Percentiles rank a stretch among this genome's conserved stretches.
Conservation (phyloP, 2,797 vertebrate species). For the Arnoldichthys spilopterus region DNA sequence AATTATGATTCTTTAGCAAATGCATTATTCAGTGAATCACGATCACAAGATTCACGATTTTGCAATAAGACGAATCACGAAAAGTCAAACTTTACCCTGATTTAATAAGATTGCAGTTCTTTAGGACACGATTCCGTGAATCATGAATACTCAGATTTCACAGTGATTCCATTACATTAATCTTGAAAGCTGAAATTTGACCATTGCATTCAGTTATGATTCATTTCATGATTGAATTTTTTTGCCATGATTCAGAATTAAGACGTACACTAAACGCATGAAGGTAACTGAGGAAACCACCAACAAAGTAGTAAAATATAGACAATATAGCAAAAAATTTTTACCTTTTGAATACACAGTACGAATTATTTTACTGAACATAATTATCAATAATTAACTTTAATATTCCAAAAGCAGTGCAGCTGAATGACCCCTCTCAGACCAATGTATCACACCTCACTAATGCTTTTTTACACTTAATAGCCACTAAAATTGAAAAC, state of each 20-base stretch:
- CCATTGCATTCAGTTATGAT: neutral
- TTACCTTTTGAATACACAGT: too few relatives aligned
- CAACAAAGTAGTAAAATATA: too few relatives aligned
- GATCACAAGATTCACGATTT: too few relatives aligned
- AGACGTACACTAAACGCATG: neutral
- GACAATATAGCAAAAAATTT: too few relatives aligned
- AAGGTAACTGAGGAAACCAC: neutral
- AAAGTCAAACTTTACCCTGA: too few relatives aligned
- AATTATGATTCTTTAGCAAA: neutral
- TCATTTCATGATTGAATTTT: neutral
- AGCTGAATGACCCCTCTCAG: neutral
- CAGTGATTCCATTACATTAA: neutral
- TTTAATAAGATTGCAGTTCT: neutral
- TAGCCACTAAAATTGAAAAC: conserved; percentile 18
- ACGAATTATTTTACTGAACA: too few relatives aligned
- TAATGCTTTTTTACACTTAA: neutral
- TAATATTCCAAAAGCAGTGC: neutral
- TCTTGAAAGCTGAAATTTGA: neutral
- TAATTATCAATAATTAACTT: too few relatives aligned
- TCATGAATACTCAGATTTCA: neutral
- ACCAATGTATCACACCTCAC: neutral
- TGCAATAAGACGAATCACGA: too few relatives aligned
- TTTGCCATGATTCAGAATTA: neutral
- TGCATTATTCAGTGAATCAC: neutral
- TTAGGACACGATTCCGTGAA: neutral